A percentile compares a stretch with the other conserved stretches of the same genome.
phyloP scores from a whole-genome alignment of 2,888 invertebrate species.

The Listrodromus nycthemerus region DNA sequence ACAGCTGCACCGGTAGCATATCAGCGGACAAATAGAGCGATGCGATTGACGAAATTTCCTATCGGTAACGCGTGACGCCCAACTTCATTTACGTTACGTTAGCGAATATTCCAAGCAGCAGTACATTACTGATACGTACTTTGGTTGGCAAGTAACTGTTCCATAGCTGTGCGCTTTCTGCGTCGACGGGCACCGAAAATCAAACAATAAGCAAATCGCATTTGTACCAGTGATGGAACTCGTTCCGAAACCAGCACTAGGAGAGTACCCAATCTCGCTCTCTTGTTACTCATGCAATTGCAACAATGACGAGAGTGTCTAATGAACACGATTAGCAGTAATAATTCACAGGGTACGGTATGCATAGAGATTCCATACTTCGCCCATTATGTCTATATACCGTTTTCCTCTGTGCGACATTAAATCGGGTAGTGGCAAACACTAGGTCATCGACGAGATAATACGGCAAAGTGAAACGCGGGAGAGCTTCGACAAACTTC shows the following conservation, averaged over 20 bases:
- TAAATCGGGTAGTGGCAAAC: constrained; percentile 23
- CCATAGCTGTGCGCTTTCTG: not conserved
- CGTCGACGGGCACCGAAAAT: not conserved
- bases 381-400: not conserved
- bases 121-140: constrained; percentile 4
- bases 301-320: constrained; percentile 7
- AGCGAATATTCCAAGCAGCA: not conserved
- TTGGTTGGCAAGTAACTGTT: not conserved
- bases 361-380: not conserved
- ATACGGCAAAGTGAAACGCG: constrained; percentile 1
- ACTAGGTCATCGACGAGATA: not conserved
- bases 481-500: not conserved
- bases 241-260: not conserved
- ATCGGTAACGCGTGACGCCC: constrained; percentile 25
- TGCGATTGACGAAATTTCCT: constrained; percentile 42
- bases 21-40: constrained; percentile 39
- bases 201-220: constrained; percentile 10
- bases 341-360: constrained; percentile 15
- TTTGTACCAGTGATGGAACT: not conserved
- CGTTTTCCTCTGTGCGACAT: constrained; percentile 6
- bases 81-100: constrained; percentile 15
- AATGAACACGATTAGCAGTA: not conserved
- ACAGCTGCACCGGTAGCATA: constrained; percentile 13
- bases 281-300: not conserved
- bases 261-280: not conserved